Percentiles rank a stretch among this genome's conserved stretches.
Conservation (phyloP, 2,888 invertebrate genomes). For the Pteria penguin region DNA sequence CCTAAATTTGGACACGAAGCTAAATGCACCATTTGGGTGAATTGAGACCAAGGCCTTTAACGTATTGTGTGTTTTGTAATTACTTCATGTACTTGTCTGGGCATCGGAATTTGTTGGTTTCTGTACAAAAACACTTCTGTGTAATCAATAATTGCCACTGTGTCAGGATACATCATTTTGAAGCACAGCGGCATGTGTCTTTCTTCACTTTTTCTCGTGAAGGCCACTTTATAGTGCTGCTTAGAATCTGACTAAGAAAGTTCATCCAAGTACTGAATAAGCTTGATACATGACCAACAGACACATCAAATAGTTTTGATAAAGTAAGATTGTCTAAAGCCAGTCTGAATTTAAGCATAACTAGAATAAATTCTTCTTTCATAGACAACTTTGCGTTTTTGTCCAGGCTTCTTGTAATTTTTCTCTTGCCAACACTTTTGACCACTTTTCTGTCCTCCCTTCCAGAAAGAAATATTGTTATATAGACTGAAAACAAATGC, state of each 20-base stretch:
- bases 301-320: conserved; percentile 7
- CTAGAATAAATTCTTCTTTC: conserved; percentile 14
- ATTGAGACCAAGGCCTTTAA: conserved; percentile 17
- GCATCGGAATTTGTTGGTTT: conserved; percentile 2
- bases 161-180: conserved; percentile 14
- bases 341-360: conserved; percentile 14
- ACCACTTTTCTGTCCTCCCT: not conserved
- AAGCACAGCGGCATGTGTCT: conserved; percentile 6
- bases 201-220: not conserved
- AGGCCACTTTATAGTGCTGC: conserved; percentile 6
- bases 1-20: too few species aligned
- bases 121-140: not conserved
- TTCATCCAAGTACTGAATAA: conserved; percentile 6
- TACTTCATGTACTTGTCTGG: conserved; percentile 8
- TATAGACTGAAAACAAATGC: not conserved
- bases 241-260: conserved; percentile 14
- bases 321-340: not conserved
- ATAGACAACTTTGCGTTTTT: too few species aligned
- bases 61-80: too few species aligned
- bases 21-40: too few species aligned
- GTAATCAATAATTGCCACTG: conserved; percentile 11
- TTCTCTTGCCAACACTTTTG: conserved; percentile 3
- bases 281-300: conserved; percentile 6
- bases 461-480: too few species aligned
- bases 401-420: conserved; percentile 4